These are phyloP conservation scores for Seira ritae DNA, from an alignment of 2,888 invertebrate genomes.

Conservation along the genomic window DNA sequence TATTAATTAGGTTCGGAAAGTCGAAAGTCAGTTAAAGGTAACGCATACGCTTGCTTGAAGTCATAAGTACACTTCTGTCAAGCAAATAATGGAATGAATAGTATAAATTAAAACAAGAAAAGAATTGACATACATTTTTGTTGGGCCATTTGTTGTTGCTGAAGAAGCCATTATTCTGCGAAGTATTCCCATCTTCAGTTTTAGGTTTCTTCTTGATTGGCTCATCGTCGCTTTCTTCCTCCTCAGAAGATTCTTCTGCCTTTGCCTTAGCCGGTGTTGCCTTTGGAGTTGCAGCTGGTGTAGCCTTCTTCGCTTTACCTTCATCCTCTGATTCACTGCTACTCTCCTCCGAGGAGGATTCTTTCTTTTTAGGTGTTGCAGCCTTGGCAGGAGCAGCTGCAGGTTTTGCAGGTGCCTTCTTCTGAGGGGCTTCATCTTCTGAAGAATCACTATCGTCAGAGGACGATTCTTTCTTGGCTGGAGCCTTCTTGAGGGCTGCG, in stretches of 20 bases:
- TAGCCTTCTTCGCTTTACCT: conserved; percentile 45
- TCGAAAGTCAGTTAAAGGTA: background rate
- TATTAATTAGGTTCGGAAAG: background rate
- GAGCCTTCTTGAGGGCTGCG: conserved; percentile 55
- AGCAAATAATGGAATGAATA: no score
- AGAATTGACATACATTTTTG: conserved; percentile 45
- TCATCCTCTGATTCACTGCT: conserved; percentile 55
- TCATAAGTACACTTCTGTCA: no score
- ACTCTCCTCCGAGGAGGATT: conserved; percentile 71
- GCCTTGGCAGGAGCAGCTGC: conserved; percentile 31
- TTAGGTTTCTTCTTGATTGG: conserved; percentile 72
- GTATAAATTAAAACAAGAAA: conserved; percentile 12
- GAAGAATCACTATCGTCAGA: conserved; percentile 33
- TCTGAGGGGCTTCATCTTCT: conserved; percentile 45
- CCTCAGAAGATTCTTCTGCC: conserved; percentile 64
- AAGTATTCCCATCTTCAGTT: conserved; percentile 69
- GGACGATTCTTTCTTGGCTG: conserved; percentile 39
- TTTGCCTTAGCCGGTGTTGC: conserved; percentile 25
- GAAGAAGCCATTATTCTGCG: conserved; percentile 42
- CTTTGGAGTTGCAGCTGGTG: conserved; percentile 37
- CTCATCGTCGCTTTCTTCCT: conserved; percentile 73
- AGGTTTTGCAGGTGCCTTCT: conserved; percentile 70
- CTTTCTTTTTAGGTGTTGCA: conserved; percentile 59
- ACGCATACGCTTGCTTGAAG: background rate
- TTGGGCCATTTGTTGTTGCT: conserved; percentile 54